These are phyloP conservation scores for Protonemura montana DNA, from an alignment of 2,888 invertebrate species.

Conservation along the genomic window DNA sequence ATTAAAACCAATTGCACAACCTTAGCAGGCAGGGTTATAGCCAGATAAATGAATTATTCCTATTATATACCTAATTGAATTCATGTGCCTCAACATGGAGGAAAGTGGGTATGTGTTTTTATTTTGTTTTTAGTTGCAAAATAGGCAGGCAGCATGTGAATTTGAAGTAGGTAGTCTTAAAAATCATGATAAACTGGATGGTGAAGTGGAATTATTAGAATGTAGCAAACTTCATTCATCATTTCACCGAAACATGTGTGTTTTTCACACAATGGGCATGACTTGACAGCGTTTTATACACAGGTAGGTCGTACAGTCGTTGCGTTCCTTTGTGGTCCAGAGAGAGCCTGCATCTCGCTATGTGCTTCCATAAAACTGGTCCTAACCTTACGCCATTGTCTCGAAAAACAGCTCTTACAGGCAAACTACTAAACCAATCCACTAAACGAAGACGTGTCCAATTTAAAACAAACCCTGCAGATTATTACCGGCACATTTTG, in stretches of 20 bases:
- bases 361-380: neutral
- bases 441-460: neutral
- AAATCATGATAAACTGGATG: too few species aligned
- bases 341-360: neutral
- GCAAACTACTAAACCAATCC: neutral
- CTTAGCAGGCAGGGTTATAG: too few species aligned
- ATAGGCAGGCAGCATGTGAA: neutral
- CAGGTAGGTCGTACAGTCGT: neutral
- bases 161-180: too few species aligned
- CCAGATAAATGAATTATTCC: too few species aligned
- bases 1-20: too few species aligned
- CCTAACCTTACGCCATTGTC: conserved; percentile 7
- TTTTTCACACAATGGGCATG: neutral
- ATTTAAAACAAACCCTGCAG: neutral
- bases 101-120: too few species aligned
- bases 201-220: too few species aligned
- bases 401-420: neutral
- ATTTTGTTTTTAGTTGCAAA: neutral
- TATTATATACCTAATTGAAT: too few species aligned
- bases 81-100: too few species aligned
- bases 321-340: conserved; percentile 2
- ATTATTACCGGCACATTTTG: neutral
- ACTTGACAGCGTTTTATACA: neutral
- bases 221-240: neutral
- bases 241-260: neutral